phyloP scores from a whole-genome alignment of 2,113 vertebrate species.

The Atlantisia rogersi region DNA sequence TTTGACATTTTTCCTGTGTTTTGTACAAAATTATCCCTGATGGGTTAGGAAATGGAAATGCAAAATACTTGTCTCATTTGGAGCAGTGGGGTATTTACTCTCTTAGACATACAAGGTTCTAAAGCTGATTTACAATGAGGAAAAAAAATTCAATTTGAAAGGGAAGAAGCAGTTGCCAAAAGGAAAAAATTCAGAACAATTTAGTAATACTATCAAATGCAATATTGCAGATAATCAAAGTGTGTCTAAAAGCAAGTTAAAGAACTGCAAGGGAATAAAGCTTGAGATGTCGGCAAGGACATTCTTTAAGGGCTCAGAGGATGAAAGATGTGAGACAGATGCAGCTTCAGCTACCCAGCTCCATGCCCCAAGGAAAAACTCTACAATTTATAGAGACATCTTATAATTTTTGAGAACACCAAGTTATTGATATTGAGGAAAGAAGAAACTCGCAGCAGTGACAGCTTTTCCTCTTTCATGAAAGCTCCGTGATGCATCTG shows the following conservation, averaged over 20 bases:
- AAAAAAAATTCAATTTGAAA: constrained; percentile 3
- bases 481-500: background rate
- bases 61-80: constrained; percentile 25
- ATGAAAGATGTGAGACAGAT: constrained; percentile 26
- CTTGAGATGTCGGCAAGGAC: background rate
- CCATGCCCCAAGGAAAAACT: constrained; percentile 2
- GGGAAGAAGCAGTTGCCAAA: background rate
- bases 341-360: background rate
- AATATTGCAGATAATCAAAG: constrained; percentile 41
- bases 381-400: background rate
- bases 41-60: constrained; percentile 35
- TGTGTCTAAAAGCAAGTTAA: background rate
- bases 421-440: background rate
- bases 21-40: constrained; percentile 9
- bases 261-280: background rate
- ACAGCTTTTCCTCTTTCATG: background rate
- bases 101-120: constrained; percentile 4
- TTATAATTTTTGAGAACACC: background rate
- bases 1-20: background rate
- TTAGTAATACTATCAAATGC: constrained; percentile 27
- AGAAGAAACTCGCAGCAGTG: background rate
- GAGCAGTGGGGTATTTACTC: constrained; percentile 21
- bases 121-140: constrained; percentile 38
- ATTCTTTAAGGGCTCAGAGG: background rate
- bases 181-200: constrained; percentile 16